Conservation (phyloP, 2,888 invertebrate genomes). For the Aleiodes testaceus region DNA sequence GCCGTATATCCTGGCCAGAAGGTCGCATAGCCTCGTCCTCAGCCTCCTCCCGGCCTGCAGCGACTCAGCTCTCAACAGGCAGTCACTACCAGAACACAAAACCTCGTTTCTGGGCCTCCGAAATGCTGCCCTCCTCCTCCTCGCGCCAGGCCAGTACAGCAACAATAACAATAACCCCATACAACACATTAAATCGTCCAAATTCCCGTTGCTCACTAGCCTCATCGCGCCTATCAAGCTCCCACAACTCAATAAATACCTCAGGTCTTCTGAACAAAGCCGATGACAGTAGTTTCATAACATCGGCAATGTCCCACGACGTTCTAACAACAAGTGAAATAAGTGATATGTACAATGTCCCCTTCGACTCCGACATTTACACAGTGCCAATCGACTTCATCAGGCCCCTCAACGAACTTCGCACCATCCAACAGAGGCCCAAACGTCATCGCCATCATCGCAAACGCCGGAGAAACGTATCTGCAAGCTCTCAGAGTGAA, state of each 20-base stretch:
- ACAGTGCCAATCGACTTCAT: slow-evolving; percentile 90
- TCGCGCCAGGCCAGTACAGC: slow-evolving; percentile 65
- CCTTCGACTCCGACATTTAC: slow-evolving; percentile 91
- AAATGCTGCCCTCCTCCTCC: slow-evolving; percentile 76
- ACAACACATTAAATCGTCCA: slow-evolving; percentile 75
- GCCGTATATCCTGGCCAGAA: slow-evolving; percentile 71
- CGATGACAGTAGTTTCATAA: slow-evolving; percentile 90
- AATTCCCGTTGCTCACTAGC: slow-evolving; percentile 85
- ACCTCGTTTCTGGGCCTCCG: slow-evolving; percentile 75
- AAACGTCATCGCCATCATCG: slow-evolving; percentile 72
- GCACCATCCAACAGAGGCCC: slow-evolving; percentile 72
- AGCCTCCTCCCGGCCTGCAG: slow-evolving; percentile 54
- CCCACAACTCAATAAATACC: slow-evolving; percentile 82
- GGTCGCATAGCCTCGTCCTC: slow-evolving; percentile 64
- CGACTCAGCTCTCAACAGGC: slow-evolving; percentile 36
- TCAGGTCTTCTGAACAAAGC: slow-evolving; percentile 80
- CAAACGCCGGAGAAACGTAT: slow-evolving; percentile 73
- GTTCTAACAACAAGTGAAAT: slow-evolving; percentile 86
- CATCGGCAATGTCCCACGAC: slow-evolving; percentile 91
- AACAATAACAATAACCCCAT: slow-evolving; percentile 68
- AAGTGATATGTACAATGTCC: slow-evolving; percentile 88
- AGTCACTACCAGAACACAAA: slow-evolving; percentile 50
- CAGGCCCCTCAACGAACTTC: slow-evolving; percentile 74
- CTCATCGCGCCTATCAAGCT: slow-evolving; percentile 86
- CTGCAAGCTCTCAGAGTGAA: slow-evolving; percentile 74